A percentile compares a stretch with the other conserved stretches of the same genome.
Evolutionary conservation across 2,113 vertebrate species (phyloP).

Genomic region (Ceuthmochares aereus): DNA sequence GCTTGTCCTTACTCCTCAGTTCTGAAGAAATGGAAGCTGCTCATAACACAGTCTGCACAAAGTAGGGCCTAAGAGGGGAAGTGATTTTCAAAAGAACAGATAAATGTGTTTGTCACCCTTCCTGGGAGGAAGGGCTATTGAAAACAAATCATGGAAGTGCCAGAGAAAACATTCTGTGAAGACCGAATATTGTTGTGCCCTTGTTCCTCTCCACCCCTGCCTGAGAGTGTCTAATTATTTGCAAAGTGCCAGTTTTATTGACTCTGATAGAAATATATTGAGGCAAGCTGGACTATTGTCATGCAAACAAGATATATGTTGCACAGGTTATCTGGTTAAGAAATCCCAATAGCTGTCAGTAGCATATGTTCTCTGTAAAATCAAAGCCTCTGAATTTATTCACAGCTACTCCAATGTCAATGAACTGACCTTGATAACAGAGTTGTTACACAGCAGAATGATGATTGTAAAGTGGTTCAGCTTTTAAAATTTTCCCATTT

Average conservation of each 20-base stretch:
- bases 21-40: not conserved
- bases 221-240: not conserved
- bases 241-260: fast-evolving
- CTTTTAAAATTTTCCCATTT: not conserved
- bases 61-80: not conserved
- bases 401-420: not conserved
- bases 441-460: not conserved
- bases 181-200: not conserved
- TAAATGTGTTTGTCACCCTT: not conserved
- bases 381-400: not conserved
- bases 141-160: not conserved
- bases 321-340: not conserved
- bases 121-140: not conserved
- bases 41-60: not conserved
- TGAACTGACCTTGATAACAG: not conserved
- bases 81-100: not conserved
- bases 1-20: not conserved
- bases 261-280: not conserved
- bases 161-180: not conserved
- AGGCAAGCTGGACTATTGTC: not conserved
- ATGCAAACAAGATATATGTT: not conserved
- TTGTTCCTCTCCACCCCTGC: not conserved
- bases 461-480: not conserved
- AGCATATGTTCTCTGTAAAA: not conserved
- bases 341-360: not conserved